Evolutionary conservation across 2,888 invertebrate species (phyloP).

Genomic region (Toxonevra muliebris): DNA sequence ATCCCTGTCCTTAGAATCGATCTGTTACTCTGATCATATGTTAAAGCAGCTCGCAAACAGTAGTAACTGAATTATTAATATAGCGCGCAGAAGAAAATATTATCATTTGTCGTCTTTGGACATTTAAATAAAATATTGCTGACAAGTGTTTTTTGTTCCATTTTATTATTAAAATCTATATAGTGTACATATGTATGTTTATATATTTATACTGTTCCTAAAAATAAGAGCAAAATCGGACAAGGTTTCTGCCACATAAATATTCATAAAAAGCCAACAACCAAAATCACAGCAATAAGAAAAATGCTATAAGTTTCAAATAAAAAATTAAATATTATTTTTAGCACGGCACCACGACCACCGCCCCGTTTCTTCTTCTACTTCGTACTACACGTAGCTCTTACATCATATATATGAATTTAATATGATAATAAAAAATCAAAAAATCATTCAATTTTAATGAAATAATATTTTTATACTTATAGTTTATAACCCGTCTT

Average conservation of each 20-base stretch:
- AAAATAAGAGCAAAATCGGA: no score
- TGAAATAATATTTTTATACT: not conserved
- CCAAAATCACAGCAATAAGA: not conserved
- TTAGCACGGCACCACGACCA: not conserved
- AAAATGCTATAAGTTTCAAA: not conserved
- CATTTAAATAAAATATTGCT: constrained; percentile 20
- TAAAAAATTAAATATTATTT: not conserved
- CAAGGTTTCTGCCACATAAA: no score
- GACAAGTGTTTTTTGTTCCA: constrained; percentile 19
- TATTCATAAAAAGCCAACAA: no score
- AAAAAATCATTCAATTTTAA: not conserved
- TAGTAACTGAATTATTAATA: no score
- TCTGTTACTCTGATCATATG: no score
- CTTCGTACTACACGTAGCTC: no score
- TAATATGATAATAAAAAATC: no score
- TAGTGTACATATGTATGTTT: not conserved
- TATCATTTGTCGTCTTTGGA: constrained; percentile 7
- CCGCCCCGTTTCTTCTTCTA: no score
- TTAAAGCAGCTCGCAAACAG: no score
- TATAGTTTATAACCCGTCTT: not conserved
- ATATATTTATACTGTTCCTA: no score
- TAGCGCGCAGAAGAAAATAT: not conserved
- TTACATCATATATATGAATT: no score
- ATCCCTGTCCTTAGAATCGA: no score
- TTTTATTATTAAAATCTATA: not conserved